Evolutionary conservation across 1,140 invertebrate genomes (phyloP), one percentile per base, ranked within the genome.

Genomic region (Habropoda laboriosa): DNA sequence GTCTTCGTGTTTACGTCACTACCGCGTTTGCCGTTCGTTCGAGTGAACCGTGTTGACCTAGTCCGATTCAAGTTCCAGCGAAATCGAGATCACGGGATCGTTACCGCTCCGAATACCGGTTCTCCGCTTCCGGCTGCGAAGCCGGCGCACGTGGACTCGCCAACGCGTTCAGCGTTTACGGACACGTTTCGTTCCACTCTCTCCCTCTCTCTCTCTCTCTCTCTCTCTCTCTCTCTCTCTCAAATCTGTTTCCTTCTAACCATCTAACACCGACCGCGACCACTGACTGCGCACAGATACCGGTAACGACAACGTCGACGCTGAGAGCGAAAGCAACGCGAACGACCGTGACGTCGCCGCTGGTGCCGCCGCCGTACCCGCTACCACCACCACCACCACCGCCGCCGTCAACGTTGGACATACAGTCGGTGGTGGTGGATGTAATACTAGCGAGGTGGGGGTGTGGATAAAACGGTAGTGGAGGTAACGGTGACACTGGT

Each of bases 281-380:
- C 75, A 55, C 75, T 55, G 35, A 78, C 75, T 78, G 75, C 67
- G 75, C 67, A 78, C 75, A 66, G 66, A 32, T 71, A 71, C 67
- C 55, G 53, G 53, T 40, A 58, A 70, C 53, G 47, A n/a, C 72
- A 77, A 77, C 74, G 66, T 47, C 74, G 40, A 70, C 64, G 75
- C 75, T 61, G 55, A 78, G 53, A 78, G 75, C 75, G 66, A 78
- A 78, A 78, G 75, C 75, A 71, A 78, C 55, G 42, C 71, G 57
- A 18, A 60, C 67, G 55, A 49, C 27, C 55, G 67, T 61, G 55
- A 78, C 53, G 75, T 78, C 45, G 45, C 12, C 57, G 30, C 30
- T 30, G 16, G 16, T 42, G 6, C 27, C 42, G 10, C n/a, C 66
- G 27, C 27, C 42, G 8, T 42, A 32, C 18, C 21, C 27, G 38